Conservation (phyloP, 2,797 vertebrate genomes). For the Gastrophryne carolinensis region DNA sequence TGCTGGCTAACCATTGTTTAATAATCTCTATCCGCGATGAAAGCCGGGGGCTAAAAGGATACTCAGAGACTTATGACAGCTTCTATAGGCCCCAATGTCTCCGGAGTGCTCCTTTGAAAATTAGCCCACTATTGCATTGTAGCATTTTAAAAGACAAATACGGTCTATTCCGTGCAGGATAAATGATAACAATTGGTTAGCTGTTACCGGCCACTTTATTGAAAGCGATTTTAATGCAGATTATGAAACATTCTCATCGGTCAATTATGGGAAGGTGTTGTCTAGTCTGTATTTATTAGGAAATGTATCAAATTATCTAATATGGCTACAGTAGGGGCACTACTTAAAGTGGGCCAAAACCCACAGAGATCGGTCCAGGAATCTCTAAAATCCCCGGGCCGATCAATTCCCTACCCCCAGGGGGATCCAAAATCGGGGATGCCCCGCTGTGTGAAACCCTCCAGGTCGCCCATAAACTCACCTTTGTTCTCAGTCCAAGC, state of each 20-base stretch:
- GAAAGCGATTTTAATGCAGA: slow-evolving; percentile 30
- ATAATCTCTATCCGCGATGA: background rate
- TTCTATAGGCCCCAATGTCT: slow-evolving; percentile 12
- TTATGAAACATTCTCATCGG: slow-evolving; percentile 39
- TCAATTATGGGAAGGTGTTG: too few relatives aligned
- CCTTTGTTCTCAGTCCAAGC: too few relatives aligned
- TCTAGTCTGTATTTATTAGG: too few relatives aligned
- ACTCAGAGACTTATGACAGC: slow-evolving; percentile 10
- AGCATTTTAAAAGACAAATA: slow-evolving; percentile 40
- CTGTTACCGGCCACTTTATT: slow-evolving; percentile 29
- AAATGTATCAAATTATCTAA: too few relatives aligned
- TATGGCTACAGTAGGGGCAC: too few relatives aligned
- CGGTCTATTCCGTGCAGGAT: slow-evolving; percentile 21
- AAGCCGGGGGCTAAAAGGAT: background rate
- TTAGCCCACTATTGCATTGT: slow-evolving; percentile 41
- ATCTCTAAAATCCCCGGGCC: too few relatives aligned
- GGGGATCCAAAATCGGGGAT: too few relatives aligned
- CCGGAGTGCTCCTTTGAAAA: slow-evolving; percentile 26
- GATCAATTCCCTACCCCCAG: too few relatives aligned
- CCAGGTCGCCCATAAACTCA: too few relatives aligned
- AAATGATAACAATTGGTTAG: slow-evolving; percentile 39
- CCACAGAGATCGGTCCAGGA: too few relatives aligned
- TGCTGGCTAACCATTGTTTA: background rate
- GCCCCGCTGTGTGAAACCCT: too few relatives aligned
- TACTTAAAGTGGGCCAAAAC: too few relatives aligned